These are phyloP conservation scores for Troglohyphantes excavatus DNA, from an alignment of 2,888 invertebrate genomes.

Conservation along the genomic window DNA sequence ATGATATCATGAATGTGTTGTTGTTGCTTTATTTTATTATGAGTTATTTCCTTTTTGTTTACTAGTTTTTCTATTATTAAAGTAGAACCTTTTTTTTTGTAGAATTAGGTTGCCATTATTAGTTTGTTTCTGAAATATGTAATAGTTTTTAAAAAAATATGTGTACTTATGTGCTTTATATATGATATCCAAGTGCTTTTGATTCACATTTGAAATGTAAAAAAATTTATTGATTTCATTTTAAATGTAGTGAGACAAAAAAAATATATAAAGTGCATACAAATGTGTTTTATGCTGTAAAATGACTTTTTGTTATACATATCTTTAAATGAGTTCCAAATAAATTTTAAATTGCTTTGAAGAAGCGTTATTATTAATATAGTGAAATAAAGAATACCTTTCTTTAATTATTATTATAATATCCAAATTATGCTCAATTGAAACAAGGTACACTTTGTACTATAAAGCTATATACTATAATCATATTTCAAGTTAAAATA, in stretches of 20 bases:
- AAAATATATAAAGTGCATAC: constrained; percentile 13
- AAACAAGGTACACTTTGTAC: too few species aligned
- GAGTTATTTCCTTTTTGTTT: constrained; percentile 45
- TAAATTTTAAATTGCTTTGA: constrained; percentile 64
- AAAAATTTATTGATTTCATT: constrained; percentile 30
- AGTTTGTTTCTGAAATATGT: constrained; percentile 27
- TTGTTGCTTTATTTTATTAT: constrained; percentile 60
- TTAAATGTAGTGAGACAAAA: constrained; percentile 26
- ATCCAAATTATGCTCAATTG: too few species aligned
- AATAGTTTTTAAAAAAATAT: constrained; percentile 12
- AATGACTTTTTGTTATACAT: constrained; percentile 48
- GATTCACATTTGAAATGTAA: constrained; percentile 16
- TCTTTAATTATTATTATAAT: too few species aligned
- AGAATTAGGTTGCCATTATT: constrained; percentile 25
- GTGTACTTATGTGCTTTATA: constrained; percentile 6
- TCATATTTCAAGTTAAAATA: too few species aligned
- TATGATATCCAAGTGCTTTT: background rate
- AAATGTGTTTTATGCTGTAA: constrained; percentile 42
- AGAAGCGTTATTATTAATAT: too few species aligned
- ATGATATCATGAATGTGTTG: constrained; percentile 69
- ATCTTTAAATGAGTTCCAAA: constrained; percentile 56
- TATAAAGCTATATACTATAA: too few species aligned
- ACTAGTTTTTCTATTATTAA: constrained; percentile 49
- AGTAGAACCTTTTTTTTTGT: constrained; percentile 38
- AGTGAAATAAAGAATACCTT: too few species aligned